Base-by-base conservation (phyloP, 2,797 vertebrate genomes). In the Dendrocincla tyrannina region DNA sequence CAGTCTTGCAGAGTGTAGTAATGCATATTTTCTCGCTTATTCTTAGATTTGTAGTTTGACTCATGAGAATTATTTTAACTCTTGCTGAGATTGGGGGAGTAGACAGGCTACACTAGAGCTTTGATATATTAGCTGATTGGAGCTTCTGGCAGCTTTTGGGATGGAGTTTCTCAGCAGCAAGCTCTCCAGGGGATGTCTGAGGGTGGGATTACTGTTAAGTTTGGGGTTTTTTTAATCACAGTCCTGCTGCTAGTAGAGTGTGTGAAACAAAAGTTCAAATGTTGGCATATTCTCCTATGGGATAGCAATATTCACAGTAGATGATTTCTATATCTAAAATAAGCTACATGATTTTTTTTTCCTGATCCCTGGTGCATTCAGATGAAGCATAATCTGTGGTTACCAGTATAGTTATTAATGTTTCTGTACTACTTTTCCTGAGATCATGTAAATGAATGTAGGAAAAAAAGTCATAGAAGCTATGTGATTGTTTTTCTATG, bases 11-110 rank as follows among this genome's bases (percentile, higher is more conserved):
- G 69, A 14, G 58, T 93, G 79, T 32, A 88, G 93, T 96, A 94
- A 96, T 96, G 89, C 92, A 94, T 96, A 89, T 76, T 96, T 96
- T 44, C 89, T 75, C 73, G 79, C 93, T 96, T 97, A 93, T 93
- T 78, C 95, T 91, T 81, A 68, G 82, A 52, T 75, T 83, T 92
- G 78, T 41, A 91, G 64, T 59, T 92, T 69, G 79, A 91, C 79
- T 79, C 69, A 17, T 46, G 92, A 78, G 95, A 93, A 66, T 84
- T 49, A 9, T 56, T 96, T 91, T 96, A 94, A 93, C 87, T 93
- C 89, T 94, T 88, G 50, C 58, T 88, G 82, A 82, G 64, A 18
- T 9, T 0, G 0, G 46, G 68, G 39, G 25, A 78, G 76, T 56
- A 81, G 85, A 73, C 91, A 84, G 67, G 66, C 92, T 86, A 10